Base-by-base conservation (phyloP, 1,140 invertebrate species). In the Drosophila yakuba region DNA sequence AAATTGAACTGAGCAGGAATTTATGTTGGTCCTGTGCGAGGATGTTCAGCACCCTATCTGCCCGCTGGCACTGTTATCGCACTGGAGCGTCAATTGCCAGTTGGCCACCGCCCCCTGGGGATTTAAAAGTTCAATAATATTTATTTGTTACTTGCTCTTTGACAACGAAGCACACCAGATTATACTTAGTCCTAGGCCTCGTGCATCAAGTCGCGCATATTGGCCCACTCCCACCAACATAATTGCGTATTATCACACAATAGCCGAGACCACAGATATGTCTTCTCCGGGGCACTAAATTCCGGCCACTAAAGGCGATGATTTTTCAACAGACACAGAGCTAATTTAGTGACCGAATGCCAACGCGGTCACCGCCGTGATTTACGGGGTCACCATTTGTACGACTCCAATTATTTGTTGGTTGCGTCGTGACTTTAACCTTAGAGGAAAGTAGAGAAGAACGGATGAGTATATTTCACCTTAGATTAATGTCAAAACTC, bases 71-170 rank as follows among this genome's bases (percentile, higher is more conserved):
- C 11, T 25, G n/a, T n/a, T 54, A 66, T 54, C 47, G 61, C 32
- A 47, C 25, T 51, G 12, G 68, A 39, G 61, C 72, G 43, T 48
- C 78, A 79, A 82, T 84, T 85, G 81, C 78, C 75, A 74, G 68
- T 62, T 73, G 73, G 77, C 73, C 68, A 61, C 55, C 68, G 57
- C 48, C 64, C 84, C 63, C 84, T 45, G 52, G 84, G 84, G 84
- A 88, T 64, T 89, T 78, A 89, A 88, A 88, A 89, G 84, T 88
- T 88, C 84, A 89, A 89, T 88, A 89, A 89, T 88, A 89, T 89
- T 89, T 88, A 88, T 89, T 88, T 88, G 76, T 89, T 71, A 79
- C 80, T 88, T 78, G 84, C 84, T 89, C 84, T 88, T 68, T 83
- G 84, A 78, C 84, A 86, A 88, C 86, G 76, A 74, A 55, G 72